Conservation (phyloP, 2,113 vertebrate species). For the Onychostoma macrolepis region DNA sequence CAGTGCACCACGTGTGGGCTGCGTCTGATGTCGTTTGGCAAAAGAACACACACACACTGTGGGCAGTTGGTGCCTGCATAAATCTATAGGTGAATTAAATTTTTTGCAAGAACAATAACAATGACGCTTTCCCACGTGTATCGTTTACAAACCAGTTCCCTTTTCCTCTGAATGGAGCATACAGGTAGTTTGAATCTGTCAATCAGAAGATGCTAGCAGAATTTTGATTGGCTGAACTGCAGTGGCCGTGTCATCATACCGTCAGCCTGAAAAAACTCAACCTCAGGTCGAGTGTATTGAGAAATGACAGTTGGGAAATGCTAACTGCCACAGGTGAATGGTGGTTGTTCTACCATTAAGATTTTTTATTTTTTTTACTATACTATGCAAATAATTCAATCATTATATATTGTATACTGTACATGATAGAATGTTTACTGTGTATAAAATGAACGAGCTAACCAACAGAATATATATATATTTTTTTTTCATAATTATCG, state of each 20-base stretch:
- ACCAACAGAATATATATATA: neutral
- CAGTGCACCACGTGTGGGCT: neutral
- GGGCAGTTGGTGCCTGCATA: neutral
- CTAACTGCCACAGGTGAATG: neutral
- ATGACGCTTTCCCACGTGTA: neutral
- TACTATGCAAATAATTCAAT: neutral
- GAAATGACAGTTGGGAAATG: neutral
- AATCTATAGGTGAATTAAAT: neutral
- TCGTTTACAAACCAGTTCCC: conserved; percentile 12
- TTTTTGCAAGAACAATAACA: neutral
- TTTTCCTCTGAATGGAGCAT: neutral
- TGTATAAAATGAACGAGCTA: neutral
- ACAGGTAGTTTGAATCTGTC: neutral
- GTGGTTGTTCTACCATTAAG: neutral
- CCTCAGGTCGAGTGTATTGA: neutral
- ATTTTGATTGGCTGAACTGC: conserved; percentile 18
- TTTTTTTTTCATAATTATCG: neutral
- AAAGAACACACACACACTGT: neutral
- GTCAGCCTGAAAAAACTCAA: neutral
- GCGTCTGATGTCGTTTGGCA: neutral
- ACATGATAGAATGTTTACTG: neutral
- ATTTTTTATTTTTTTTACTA: neutral
- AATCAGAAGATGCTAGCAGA: neutral
- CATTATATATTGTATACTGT: neutral
- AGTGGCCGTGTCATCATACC: neutral